Conservation (phyloP, 2,888 invertebrate species). For the Ochropacha duplaris region DNA sequence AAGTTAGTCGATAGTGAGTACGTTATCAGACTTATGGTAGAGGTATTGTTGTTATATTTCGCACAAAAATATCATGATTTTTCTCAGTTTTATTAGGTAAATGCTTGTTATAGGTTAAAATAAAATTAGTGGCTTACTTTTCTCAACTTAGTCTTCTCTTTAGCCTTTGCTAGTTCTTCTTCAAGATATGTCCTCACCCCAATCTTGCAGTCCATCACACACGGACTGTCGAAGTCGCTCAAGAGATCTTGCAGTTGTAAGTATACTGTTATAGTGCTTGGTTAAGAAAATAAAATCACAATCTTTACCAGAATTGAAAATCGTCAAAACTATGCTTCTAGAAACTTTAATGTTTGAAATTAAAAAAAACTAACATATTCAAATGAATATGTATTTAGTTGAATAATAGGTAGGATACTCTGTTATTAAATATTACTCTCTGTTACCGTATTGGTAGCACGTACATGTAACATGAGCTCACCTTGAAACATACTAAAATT, state of each 20-base stretch:
- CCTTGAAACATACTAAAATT: neutral
- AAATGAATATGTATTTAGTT: neutral
- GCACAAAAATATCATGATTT: too few species aligned
- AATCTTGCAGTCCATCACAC: conserved; percentile 98
- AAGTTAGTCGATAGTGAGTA: too few species aligned
- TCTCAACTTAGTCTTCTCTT: conserved; percentile 95
- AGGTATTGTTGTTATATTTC: too few species aligned
- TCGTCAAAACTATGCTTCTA: too few species aligned
- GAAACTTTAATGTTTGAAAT: too few species aligned
- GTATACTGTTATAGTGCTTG: conserved; percentile 79
- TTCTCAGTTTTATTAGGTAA: too few species aligned
- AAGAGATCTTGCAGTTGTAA: conserved; percentile 96
- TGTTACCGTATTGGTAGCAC: neutral
- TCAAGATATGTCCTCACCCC: conserved; percentile 97
- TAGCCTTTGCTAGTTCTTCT: conserved; percentile 96
- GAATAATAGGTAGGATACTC: neutral
- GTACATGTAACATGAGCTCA: neutral
- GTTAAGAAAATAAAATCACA: conserved; percentile 55
- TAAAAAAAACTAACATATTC: too few species aligned
- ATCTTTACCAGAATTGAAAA: neutral
- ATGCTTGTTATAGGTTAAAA: too few species aligned
- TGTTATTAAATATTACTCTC: neutral
- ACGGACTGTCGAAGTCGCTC: conserved; percentile 95
- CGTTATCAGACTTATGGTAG: too few species aligned
- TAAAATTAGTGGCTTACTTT: conserved; percentile 82